These are phyloP conservation scores for Eupithecia dodoneata DNA, from an alignment of 2,888 invertebrate genomes.

Conservation along the genomic window DNA sequence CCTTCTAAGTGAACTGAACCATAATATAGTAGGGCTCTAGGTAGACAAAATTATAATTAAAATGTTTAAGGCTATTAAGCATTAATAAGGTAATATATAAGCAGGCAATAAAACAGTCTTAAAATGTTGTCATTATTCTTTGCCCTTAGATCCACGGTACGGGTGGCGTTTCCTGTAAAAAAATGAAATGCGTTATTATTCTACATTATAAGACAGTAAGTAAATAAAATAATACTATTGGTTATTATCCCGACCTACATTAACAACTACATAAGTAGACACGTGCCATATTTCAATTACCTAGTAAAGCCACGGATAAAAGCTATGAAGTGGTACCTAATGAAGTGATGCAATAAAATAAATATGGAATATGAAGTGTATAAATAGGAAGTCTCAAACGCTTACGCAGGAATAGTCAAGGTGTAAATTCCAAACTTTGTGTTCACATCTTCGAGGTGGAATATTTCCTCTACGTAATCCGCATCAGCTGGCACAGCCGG, in stretches of 20 bases:
- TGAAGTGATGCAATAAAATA: too few species aligned
- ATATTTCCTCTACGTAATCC: slow-evolving; percentile 69
- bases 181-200: slow-evolving; percentile 16
- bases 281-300: too few species aligned
- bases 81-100: not conserved
- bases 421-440: slow-evolving; percentile 78
- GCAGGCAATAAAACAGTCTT: not conserved
- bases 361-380: not conserved
- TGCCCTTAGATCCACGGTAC: slow-evolving; percentile 63
- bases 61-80: not conserved
- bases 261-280: too few species aligned
- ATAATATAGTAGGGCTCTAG: not conserved
- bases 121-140: slow-evolving; percentile 51
- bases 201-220: not conserved
- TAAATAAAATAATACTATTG: not conserved
- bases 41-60: not conserved
- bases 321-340: too few species aligned
- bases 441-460: slow-evolving; percentile 73
- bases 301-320: too few species aligned
- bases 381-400: slow-evolving; percentile 17
- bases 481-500: slow-evolving; percentile 72
- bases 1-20: not conserved
- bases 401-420: slow-evolving; percentile 76
- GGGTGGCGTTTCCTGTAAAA: slow-evolving; percentile 77
- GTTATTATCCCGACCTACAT: too few species aligned